Conservation (phyloP, 2,888 invertebrate genomes). For the Conchocele bisecta region DNA sequence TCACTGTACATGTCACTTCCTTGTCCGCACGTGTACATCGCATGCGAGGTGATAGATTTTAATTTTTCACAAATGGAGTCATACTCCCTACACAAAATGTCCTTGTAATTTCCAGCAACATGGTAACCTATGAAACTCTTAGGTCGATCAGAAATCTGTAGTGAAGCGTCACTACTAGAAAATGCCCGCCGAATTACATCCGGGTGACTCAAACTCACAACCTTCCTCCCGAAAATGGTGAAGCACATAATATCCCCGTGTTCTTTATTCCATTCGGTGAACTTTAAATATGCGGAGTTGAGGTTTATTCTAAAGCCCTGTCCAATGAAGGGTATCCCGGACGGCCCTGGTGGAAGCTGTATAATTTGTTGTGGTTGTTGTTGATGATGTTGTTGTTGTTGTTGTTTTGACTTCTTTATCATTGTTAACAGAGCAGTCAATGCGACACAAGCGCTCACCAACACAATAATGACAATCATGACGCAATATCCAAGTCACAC, state of each 20-base stretch:
- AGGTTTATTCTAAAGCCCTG: constrained; percentile 39
- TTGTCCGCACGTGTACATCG: constrained; percentile 30
- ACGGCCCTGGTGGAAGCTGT: constrained; percentile 42
- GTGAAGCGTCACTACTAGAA: constrained; percentile 20
- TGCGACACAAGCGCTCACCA: constrained; percentile 17
- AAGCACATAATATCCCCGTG: constrained; percentile 47
- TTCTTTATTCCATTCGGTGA: constrained; percentile 52
- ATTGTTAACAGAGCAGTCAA: constrained; percentile 5
- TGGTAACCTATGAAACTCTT: constrained; percentile 52
- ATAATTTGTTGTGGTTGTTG: too few relatives aligned
- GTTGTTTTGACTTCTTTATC: too few relatives aligned
- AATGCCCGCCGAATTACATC: constrained; percentile 42
- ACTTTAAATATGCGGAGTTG: constrained; percentile 48
- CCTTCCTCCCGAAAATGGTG: constrained; percentile 38
- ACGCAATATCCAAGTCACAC: too few relatives aligned
- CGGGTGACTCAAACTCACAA: constrained; percentile 44
- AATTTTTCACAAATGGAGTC: constrained; percentile 48
- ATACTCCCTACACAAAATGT: constrained; percentile 51
- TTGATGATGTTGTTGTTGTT: too few relatives aligned
- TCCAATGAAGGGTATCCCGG: constrained; percentile 41
- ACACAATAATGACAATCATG: too few relatives aligned
- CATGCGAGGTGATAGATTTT: constrained; percentile 37
- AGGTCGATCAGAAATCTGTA: constrained; percentile 42
- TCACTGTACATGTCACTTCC: constrained; percentile 24
- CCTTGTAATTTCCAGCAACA: constrained; percentile 45